Conservation (phyloP, 1,140 invertebrate species). For the Polypedilum vanderplanki region DNA sequence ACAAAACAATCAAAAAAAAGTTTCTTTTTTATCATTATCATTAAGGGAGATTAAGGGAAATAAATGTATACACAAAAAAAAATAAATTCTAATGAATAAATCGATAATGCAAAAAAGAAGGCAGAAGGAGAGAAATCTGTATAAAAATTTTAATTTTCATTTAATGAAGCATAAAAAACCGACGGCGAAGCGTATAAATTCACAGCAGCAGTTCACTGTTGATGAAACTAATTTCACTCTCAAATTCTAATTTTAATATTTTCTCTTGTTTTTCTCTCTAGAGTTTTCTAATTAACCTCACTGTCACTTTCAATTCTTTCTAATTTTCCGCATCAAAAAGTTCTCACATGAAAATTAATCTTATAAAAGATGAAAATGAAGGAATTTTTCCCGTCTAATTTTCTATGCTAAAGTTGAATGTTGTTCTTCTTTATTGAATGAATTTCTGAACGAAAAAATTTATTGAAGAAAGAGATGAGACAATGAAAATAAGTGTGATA, state of each 20-base stretch:
- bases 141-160: constrained; percentile 1
- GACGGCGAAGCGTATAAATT: constrained; percentile 7
- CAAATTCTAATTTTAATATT: not conserved
- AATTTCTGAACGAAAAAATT: no score
- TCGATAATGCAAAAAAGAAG: not conserved
- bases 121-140: not conserved
- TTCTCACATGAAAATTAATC: constrained; percentile 26
- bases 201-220: not conserved
- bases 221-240: not conserved
- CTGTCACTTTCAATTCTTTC: not conserved
- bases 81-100: not conserved
- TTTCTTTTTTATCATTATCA: constrained; percentile 4
- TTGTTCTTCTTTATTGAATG: not conserved
- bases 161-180: constrained; percentile 18
- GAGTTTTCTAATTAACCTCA: constrained; percentile 1
- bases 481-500: no score
- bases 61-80: not conserved
- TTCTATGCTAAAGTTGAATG: not conserved
- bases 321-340: constrained; percentile 23
- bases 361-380: constrained; percentile 10
- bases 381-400: not conserved
- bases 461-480: no score
- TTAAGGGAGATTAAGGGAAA: not conserved
- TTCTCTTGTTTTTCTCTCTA: not conserved
- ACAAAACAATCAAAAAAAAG: not conserved